Base-by-base conservation (phyloP, 2,113 vertebrate genomes). In the Zonotrichia leucophrys region DNA sequence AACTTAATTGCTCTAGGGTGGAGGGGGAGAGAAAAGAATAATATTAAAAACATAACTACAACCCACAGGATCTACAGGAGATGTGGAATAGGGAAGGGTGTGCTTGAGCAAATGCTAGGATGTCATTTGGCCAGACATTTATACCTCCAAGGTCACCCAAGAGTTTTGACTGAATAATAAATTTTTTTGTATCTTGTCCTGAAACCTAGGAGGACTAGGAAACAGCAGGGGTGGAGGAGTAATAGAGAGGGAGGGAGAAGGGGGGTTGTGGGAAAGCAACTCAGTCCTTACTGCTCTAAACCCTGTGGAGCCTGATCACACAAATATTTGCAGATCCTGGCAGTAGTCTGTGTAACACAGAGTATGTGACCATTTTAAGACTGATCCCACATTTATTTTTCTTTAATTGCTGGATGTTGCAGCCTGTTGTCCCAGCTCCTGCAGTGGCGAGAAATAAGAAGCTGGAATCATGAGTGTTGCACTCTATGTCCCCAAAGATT, bases 81-180 rank as follows among this genome's bases (percentile, higher is more conserved):
- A 52, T 63, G 79, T 77, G 75, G 76, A 93, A 89, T 7, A 89
- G 47, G 31, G 76, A 77, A 88, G 92, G 76, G 83, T 78, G 88
- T 93, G 62, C 84, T 95, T 87, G 60, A 92, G 80, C 72, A 93
- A 96, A 90, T 27, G 73, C 83, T 88, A 59, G 52, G 79, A 78
- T 87, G 85, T 93, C 90, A 75, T 90, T 95, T 94, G 92, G 95
- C 93, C 69, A 97, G 95, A 93, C 63, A 8, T 37, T 96, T 95
- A 78, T 91, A 81, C 94, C 68, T 94, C 85, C 92, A 93, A 96
- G 96, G 95, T 96, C 94, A 97, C 90, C 39, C 93, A 96, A 92
- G 75, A 95, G 85, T 93, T 97, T 94, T 95, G 86, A 95, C 76
- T 64, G 64, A 94, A 90, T 94, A 95, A 97, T 92, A 90, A 90